Evolutionary conservation across 2,888 invertebrate species (phyloP).

Genomic region (Marronus borbonicus): DNA sequence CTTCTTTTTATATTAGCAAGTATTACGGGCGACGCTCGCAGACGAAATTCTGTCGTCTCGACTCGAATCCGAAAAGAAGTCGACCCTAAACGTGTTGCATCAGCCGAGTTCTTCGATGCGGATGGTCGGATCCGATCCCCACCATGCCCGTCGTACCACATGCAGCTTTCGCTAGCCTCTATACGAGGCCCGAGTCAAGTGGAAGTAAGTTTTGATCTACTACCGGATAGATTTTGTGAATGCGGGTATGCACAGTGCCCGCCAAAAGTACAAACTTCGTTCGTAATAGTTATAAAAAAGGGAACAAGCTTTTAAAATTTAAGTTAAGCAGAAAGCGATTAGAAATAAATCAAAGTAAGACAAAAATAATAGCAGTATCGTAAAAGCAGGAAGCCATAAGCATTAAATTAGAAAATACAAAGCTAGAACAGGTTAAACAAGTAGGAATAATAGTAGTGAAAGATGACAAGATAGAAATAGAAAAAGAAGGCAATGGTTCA

Average conservation of each 20-base stretch:
- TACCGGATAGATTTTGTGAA: not conserved
- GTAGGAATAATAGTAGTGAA: no score
- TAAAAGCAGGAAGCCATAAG: no score
- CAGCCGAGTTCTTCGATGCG: not conserved
- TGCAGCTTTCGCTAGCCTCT: conserved; percentile 56
- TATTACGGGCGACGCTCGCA: not conserved
- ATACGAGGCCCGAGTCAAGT: conserved; percentile 47
- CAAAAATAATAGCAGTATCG: no score
- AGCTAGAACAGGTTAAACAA: no score
- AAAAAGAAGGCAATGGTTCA: no score
- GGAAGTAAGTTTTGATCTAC: conserved; percentile 54
- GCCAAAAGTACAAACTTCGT: not conserved
- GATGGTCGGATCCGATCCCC: conserved; percentile 7
- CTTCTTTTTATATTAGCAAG: not conserved
- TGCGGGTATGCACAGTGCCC: not conserved
- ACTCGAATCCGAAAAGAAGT: conserved; percentile 15
- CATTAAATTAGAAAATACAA: no score
- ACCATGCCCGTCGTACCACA: conserved; percentile 48
- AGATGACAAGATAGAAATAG: no score
- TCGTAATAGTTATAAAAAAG: no score
- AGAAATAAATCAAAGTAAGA: no score
- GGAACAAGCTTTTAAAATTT: no score
- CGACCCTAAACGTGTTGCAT: not conserved
- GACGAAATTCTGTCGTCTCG: conserved; percentile 8
- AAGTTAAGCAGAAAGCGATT: no score